These are phyloP conservation scores for Drosophila tanythrix DNA, from an alignment of 2,888 invertebrate genomes.

Conservation along the genomic window DNA sequence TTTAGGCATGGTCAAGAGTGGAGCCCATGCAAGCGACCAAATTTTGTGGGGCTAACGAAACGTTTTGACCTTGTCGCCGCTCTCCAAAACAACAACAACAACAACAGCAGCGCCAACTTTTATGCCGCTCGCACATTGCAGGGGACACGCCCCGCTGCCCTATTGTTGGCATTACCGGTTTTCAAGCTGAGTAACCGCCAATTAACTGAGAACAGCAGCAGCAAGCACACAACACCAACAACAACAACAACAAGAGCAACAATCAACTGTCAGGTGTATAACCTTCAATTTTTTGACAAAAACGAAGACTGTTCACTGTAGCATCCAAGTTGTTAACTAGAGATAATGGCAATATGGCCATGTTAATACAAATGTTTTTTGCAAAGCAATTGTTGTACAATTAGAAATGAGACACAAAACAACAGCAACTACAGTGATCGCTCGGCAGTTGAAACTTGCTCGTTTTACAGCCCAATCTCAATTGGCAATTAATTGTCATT, in stretches of 20 bases:
- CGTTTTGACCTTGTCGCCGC: slow-evolving; percentile 65
- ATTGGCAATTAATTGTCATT: neutral
- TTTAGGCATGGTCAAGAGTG: slow-evolving; percentile 38
- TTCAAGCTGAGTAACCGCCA: slow-evolving; percentile 22
- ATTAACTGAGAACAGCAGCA: slow-evolving; percentile 20
- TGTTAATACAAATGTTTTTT: neutral
- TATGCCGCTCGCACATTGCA: slow-evolving; percentile 14
- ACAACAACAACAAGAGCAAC: slow-evolving; percentile 2
- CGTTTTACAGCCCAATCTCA: neutral
- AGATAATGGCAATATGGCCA: neutral
- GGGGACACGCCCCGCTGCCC: slow-evolving; percentile 12
- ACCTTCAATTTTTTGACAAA: neutral
- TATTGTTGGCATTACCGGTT: slow-evolving; percentile 29
- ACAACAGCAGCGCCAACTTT: slow-evolving; percentile 3
- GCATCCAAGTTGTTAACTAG: slow-evolving; percentile 4
- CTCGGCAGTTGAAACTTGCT: neutral
- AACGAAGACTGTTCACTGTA: slow-evolving; percentile 11
- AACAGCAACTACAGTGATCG: neutral
- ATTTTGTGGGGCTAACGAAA: slow-evolving; percentile 48
- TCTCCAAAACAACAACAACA: slow-evolving; percentile 34
- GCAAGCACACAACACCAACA: neutral
- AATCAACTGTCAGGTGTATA: slow-evolving; percentile 23
- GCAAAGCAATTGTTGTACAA: neutral
- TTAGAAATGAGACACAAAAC: neutral
- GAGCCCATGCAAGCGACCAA: slow-evolving; percentile 39